A percentile compares a stretch with the other conserved stretches of the same genome.
phyloP scores from a whole-genome alignment of 2,888 invertebrate species.

The Athalia cordata region DNA sequence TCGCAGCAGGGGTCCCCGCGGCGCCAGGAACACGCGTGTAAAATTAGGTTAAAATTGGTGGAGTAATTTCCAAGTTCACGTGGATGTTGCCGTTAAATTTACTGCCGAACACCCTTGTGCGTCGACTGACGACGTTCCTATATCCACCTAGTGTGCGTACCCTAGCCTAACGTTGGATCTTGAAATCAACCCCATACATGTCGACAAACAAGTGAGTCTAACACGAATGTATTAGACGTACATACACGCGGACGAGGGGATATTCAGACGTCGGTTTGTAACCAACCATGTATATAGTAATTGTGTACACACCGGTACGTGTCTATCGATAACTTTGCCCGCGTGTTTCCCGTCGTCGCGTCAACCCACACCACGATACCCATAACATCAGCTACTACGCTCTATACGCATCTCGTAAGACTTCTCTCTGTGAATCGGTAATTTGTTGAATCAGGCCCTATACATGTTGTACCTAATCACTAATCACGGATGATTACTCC shows the following conservation, averaged over 20 bases:
- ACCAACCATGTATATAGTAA: not conserved
- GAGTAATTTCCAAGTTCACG: conserved; percentile 6
- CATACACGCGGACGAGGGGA: too few species aligned
- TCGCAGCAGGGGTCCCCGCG: not conserved
- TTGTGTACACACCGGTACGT: not conserved
- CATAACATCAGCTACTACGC: too few species aligned
- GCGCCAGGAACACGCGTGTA: conserved; percentile 29
- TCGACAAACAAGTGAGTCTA: conserved; percentile 6
- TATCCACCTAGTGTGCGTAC: not conserved
- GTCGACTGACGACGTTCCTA: not conserved
- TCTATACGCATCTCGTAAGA: not conserved
- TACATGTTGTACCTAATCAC: conserved; percentile 9
- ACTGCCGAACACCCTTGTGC: not conserved
- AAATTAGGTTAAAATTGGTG: conserved; percentile 32
- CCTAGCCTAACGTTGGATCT: not conserved
- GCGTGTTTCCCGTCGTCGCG: not conserved
- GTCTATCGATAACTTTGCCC: conserved; percentile 13
- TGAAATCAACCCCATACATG: conserved; percentile 21
- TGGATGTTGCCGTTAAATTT: conserved; percentile 31
- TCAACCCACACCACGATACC: not conserved
- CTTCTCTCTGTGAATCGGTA: conserved; percentile 12
- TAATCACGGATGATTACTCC: conserved; percentile 16
- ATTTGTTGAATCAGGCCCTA: conserved; percentile 30
- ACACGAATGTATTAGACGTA: not conserved
- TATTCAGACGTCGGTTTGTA: too few species aligned